phyloP scores from a whole-genome alignment of 1,140 invertebrate genomes.

The Heliconius melpomene region DNA sequence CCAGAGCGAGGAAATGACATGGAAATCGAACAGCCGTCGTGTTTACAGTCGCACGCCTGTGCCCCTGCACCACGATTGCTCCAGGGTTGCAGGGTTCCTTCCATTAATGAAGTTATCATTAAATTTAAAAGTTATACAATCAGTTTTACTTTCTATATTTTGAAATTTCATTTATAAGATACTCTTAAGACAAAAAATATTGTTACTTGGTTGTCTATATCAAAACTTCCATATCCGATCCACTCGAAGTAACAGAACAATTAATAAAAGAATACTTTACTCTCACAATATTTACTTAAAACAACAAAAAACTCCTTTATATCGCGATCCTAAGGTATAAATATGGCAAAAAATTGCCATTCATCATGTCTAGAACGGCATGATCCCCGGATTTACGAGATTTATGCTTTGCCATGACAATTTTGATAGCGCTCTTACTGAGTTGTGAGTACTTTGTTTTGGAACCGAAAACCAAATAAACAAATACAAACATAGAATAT shows the following conservation, averaged over 20 bases:
- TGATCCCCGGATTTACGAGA: slow-evolving; percentile 66
- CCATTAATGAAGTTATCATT: no score
- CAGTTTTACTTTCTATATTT: no score
- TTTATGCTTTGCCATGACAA: slow-evolving; percentile 57
- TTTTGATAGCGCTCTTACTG: slow-evolving; percentile 38
- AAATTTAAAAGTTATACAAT: no score
- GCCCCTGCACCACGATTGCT: no score
- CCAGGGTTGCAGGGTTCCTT: no score
- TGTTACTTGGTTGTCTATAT: not conserved
- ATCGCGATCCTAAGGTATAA: slow-evolving; percentile 49
- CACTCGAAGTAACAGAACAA: not conserved
- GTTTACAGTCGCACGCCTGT: no score
- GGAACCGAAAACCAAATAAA: slow-evolving; percentile 16
- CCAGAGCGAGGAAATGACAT: no score
- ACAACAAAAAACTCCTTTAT: slow-evolving; percentile 33
- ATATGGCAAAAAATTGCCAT: slow-evolving; percentile 66
- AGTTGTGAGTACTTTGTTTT: slow-evolving; percentile 16
- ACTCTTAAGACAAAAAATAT: no score
- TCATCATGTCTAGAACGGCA: slow-evolving; percentile 55
- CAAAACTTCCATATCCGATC: not conserved
- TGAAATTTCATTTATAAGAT: no score
- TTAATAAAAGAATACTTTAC: slow-evolving; percentile 26
- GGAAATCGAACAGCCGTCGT: no score
- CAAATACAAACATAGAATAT: not conserved
- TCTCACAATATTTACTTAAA: slow-evolving; percentile 22